Evolutionary conservation across 64 coral and sea anemone genomes (phyloP), one percentile per base, ranked within the genome.

Genomic region (Montipora efflorescens): DNA sequence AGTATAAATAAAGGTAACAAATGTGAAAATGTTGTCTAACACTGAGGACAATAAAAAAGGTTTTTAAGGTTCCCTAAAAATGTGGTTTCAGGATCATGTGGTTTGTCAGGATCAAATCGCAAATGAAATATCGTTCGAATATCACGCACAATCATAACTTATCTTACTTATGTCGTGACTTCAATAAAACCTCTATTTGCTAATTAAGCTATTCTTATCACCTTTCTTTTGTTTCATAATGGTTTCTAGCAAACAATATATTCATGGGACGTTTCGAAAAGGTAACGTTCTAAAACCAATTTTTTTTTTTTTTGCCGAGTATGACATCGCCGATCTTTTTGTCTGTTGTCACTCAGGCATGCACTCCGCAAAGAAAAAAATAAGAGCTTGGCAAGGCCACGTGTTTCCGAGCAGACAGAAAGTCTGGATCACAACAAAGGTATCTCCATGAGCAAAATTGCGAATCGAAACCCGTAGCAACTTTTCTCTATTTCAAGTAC

Each of bases 131-230:
- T 5, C n/a, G 23, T 36, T 36, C 36, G n/a, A 3, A 2, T 5
- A 28, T 19, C 9, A 69, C 48, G 50, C n/a, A 83, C 36, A 36
- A 36, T 36, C 36, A 36, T 36, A 2, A 36, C 36, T 5, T 2
- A 44, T n/a, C 47, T 69, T 70, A 6, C 43, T 57, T 22, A 86
- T 90, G 59, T 95, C 88, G 88, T 95, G 93, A 95, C 93, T 84
- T 47, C 0, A 59, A 46, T 47, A n/a, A 2, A 78, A 19, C 4
- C 13, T 36, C 13, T 46, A 46, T 78, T 78, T 48, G 44, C 76
- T 13, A 78, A 55, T 16, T 68, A 51, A 44, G 77, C 50, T 10
- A 28, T 14, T 52, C 59, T 53, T 75, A 76, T 78, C 73, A 48
- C 73, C 25, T 64, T 46, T 69, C 88, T 79, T 87, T 79, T 81